Evolutionary conservation across 2,113 vertebrate genomes (phyloP), one percentile per base, ranked within the genome.

Genomic region (Pomatorhinus ruficollis): DNA sequence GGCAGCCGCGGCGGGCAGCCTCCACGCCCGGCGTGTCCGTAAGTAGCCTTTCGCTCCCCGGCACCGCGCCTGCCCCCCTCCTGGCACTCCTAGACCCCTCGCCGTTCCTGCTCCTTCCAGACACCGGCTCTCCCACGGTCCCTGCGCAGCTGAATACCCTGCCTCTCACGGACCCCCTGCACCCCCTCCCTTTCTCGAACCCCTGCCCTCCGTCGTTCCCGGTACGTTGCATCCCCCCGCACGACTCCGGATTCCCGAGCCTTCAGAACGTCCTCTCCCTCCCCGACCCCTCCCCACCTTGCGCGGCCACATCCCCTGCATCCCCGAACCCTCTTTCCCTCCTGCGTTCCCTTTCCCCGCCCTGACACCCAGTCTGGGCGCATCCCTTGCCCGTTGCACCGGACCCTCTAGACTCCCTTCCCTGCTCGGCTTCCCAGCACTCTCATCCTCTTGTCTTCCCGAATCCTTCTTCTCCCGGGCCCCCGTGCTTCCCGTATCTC

Each of bases 401-500:
- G 47, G 66, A 89, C 71, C 9, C 65, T 60, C 27, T 56, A 17
- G 77, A 11, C 27, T 83, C 60, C 40, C 16, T 35, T 85, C 23
- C 56, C 23, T n/a, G 68, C 61, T 37, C 11, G 27, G 15, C 27
- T 89, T 52, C 33, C 44, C 15, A 75, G 42, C 31, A 11, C 17
- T 87, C 52, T 45, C 13, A 85, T 64, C 17, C 23, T 71, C 52
- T 65, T 49, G 53, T 63, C 21, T 76, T 71, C 39, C 61, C 70
- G 22, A 68, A 89, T 93, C 44, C 19, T 84, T 50, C 35, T 76
- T 76, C 42, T 39, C 47, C 56, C 40, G 60, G 45, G 56, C 39
- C 71, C 57, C 91, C 49, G 31, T 89, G 71, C 79, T 90, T 85
- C 49, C 91, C 87, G 31, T 88, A 82, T 87, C 87, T 87, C 91